Conservation (phyloP, 2,888 invertebrate species). For the Diogma glabrata region DNA sequence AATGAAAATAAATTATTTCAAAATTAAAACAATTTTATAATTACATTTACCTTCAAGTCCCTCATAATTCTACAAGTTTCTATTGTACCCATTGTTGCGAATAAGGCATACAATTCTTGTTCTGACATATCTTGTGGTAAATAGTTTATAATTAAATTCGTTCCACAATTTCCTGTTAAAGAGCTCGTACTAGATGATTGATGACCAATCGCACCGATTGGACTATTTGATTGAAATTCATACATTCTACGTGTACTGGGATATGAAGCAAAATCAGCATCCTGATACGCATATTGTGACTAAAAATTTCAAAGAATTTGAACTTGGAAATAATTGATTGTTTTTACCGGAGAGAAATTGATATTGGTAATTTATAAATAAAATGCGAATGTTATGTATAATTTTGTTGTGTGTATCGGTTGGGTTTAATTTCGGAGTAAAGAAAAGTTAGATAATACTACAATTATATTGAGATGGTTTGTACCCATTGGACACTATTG, state of each 20-base stretch:
- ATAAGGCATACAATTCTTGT: conserved; percentile 79
- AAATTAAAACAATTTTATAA: neutral
- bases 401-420: no score
- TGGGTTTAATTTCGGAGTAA: no score
- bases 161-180: conserved; percentile 37
- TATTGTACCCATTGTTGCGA: conserved; percentile 76
- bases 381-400: no score
- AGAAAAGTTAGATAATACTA: no score
- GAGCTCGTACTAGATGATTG: conserved; percentile 30
- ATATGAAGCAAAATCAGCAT: conserved; percentile 37
- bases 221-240: conserved; percentile 32
- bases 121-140: conserved; percentile 89
- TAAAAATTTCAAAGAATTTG: conserved; percentile 32
- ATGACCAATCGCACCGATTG: conserved; percentile 28
- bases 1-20: conserved; percentile 6
- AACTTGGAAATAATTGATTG: conserved; percentile 15
- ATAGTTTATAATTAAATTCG: conserved; percentile 91
- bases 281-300: conserved; percentile 41
- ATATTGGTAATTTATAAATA: conserved; percentile 3
- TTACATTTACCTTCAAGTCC: conserved; percentile 70
- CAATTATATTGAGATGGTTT: no score
- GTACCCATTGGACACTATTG: no score
- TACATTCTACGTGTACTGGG: conserved; percentile 35
- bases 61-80: conserved; percentile 88
- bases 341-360: conserved; percentile 10